These are phyloP conservation scores for Drosophila tropicalis DNA, from an alignment of 1,140 invertebrate species.

Conservation along the genomic window DNA sequence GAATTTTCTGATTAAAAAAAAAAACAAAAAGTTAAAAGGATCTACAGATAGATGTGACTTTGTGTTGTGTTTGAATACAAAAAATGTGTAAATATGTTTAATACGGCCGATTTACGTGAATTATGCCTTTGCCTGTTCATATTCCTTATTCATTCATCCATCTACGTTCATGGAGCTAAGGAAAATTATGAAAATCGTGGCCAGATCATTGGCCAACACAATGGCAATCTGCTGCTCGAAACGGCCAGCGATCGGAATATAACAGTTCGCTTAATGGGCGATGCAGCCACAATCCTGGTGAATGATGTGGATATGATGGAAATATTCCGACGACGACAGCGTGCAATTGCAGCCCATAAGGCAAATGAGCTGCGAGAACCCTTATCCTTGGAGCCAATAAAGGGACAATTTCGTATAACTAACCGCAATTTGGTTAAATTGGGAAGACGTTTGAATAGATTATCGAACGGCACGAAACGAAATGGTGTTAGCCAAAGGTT, in stretches of 20 bases:
- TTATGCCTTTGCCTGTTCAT: constrained; percentile 1
- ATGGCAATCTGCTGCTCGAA: constrained; percentile 54
- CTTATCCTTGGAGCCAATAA: constrained; percentile 37
- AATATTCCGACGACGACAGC: constrained; percentile 34
- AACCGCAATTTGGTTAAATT: constrained; percentile 40
- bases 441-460: constrained; percentile 23
- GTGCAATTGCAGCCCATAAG: constrained; percentile 15
- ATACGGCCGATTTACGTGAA: not conserved
- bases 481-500: constrained; percentile 13
- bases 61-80: constrained; percentile 7
- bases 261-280: constrained; percentile 62
- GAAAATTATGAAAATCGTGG: constrained; percentile 12
- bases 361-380: constrained; percentile 29
- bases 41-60: not conserved
- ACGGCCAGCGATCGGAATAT: constrained; percentile 60
- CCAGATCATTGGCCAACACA: not conserved
- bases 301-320: constrained; percentile 61
- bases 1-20: too few species aligned
- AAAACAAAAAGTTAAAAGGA: too few species aligned
- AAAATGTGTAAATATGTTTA: constrained; percentile 45
- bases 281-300: constrained; percentile 53
- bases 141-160: not conserved
- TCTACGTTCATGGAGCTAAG: not conserved
- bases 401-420: constrained; percentile 47
- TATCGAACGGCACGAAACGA: constrained; percentile 36